Evolutionary conservation across 2,113 vertebrate species (phyloP).

Genomic region (Clupea harengus): DNA sequence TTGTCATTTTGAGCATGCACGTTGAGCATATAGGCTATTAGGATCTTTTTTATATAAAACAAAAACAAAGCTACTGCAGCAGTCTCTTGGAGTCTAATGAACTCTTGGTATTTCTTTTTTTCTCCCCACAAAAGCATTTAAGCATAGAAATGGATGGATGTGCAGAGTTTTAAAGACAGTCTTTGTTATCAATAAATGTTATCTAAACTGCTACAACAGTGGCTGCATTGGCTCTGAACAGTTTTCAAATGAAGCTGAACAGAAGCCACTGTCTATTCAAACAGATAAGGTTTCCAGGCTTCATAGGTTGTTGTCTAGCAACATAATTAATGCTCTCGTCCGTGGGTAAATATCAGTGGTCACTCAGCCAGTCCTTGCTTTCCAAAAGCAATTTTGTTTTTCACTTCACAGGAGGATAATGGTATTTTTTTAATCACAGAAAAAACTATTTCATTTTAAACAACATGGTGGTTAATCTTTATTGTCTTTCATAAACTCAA

Average conservation of each 20-base stretch:
- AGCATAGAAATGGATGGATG: neutral
- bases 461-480: slow-evolving; percentile 2
- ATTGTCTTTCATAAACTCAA: neutral
- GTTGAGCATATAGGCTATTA: too few relatives aligned
- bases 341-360: slow-evolving; percentile 54
- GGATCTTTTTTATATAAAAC: too few relatives aligned
- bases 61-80: too few relatives aligned
- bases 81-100: neutral
- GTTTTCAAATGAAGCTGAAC: slow-evolving; percentile 34
- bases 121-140: too few relatives aligned
- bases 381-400: slow-evolving; percentile 31
- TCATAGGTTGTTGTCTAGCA: slow-evolving; percentile 71
- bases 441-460: neutral
- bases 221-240: slow-evolving; percentile 12
- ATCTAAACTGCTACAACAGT: neutral
- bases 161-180: neutral
- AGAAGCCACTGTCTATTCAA: slow-evolving; percentile 54
- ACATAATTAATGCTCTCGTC: slow-evolving; percentile 54
- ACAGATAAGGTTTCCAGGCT: slow-evolving; percentile 56
- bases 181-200: neutral
- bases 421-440: neutral
- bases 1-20: neutral
- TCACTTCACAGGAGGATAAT: neutral
- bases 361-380: slow-evolving; percentile 35
- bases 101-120: neutral